phyloP scores from a whole-genome alignment of 2,113 vertebrate genomes.

The Hepsetus odoe region DNA sequence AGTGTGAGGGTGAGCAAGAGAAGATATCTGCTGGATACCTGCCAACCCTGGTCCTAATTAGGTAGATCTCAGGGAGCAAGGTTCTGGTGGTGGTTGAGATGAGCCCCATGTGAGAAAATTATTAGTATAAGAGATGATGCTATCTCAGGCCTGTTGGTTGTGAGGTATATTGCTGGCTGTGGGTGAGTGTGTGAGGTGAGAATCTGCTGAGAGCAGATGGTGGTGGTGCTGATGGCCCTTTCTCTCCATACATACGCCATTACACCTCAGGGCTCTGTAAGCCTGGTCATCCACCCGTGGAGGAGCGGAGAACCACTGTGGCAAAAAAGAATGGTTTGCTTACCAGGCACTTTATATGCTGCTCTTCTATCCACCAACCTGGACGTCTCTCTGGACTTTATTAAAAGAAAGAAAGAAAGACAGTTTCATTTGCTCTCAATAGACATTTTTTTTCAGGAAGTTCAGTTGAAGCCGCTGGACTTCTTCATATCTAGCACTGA shows the following conservation, averaged over 20 bases:
- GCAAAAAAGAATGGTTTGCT: slow-evolving; percentile 34
- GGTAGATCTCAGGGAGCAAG: slow-evolving; percentile 40
- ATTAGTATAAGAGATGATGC: slow-evolving; percentile 75
- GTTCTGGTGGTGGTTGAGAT: slow-evolving; percentile 30
- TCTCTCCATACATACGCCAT: slow-evolving; percentile 44
- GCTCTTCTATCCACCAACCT: slow-evolving; percentile 4
- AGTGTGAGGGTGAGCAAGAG: neutral
- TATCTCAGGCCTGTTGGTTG: slow-evolving; percentile 74
- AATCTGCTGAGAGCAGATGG: slow-evolving; percentile 31
- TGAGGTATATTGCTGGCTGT: slow-evolving; percentile 61
- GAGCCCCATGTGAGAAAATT: slow-evolving; percentile 71
- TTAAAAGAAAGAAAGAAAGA: slow-evolving; percentile 13
- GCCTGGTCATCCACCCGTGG: slow-evolving; percentile 1
- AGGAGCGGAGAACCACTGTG: slow-evolving; percentile 14
- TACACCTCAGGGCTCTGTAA: slow-evolving; percentile 16
- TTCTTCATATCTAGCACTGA: neutral
- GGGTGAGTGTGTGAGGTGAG: slow-evolving; percentile 7
- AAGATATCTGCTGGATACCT: slow-evolving; percentile 24
- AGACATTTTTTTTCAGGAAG: neutral
- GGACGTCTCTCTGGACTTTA: slow-evolving; percentile 4
- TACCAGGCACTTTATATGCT: neutral
- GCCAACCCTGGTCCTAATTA: slow-evolving; percentile 35
- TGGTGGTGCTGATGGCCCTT: slow-evolving; percentile 25
- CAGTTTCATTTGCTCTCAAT: neutral
- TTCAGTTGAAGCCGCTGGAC: neutral